Evolutionary conservation across 2,113 vertebrate genomes (phyloP).

Genomic region (Trichechus manatus): DNA sequence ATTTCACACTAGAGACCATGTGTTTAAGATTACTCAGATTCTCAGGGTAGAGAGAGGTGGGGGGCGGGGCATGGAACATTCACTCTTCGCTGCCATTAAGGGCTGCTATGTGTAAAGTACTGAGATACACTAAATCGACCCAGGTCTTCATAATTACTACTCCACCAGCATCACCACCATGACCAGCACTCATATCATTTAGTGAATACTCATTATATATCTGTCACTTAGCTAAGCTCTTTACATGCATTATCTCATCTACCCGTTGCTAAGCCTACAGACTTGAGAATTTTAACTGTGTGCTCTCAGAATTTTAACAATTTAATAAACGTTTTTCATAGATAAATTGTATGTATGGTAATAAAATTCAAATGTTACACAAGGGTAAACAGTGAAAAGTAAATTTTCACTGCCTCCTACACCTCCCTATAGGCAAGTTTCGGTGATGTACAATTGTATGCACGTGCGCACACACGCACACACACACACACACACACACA

Average conservation of each 20-base stretch:
- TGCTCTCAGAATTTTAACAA: not conserved
- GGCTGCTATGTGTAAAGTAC: not conserved
- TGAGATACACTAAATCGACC: not conserved
- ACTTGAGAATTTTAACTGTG: not conserved
- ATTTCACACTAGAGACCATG: not conserved
- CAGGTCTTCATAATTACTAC: not conserved
- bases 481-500: too few species aligned
- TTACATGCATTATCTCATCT: not conserved
- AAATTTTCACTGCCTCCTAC: not conserved
- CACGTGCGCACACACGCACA: not conserved
- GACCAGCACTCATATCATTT: not conserved
- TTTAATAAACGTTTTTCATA: not conserved
- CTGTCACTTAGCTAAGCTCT: not conserved
- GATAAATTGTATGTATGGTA: not conserved
- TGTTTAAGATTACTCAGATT: not conserved
- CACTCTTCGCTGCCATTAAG: not conserved
- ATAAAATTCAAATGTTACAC: not conserved
- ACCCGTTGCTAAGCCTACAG: not conserved
- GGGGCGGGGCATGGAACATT: not conserved
- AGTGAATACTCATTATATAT: not conserved
- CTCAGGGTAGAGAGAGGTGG: not conserved
- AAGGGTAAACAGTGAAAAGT: not conserved
- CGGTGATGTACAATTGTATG: fast-evolving
- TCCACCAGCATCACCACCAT: not conserved
- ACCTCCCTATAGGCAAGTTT: not conserved